These are phyloP conservation scores for Anguilla rostrata DNA, from an alignment of 2,113 vertebrate genomes.

Conservation along the genomic window DNA sequence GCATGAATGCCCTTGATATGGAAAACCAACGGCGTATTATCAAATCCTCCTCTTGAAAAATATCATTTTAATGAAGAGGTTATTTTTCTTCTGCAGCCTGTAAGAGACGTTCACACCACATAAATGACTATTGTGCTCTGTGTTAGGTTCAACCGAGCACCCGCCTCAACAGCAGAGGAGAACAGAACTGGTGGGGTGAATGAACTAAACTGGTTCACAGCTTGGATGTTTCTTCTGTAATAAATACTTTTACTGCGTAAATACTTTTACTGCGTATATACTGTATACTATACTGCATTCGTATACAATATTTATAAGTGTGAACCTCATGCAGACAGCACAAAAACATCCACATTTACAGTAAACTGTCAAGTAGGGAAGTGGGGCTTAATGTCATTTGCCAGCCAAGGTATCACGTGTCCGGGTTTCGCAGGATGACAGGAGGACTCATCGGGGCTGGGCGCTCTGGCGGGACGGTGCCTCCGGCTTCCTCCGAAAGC, in stretches of 20 bases:
- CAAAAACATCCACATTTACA: too few relatives aligned
- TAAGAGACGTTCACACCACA: background rate
- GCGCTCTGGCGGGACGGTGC: slow-evolving; percentile 72
- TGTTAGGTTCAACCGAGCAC: background rate
- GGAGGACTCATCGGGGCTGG: background rate
- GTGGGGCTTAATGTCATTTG: background rate
- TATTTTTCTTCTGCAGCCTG: background rate
- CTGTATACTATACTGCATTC: too few relatives aligned
- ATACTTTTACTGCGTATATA: too few relatives aligned
- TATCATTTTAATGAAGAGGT: background rate
- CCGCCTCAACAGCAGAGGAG: background rate
- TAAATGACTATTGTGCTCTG: background rate
- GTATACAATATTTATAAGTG: background rate
- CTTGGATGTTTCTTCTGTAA: too few relatives aligned
- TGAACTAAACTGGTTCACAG: too few relatives aligned
- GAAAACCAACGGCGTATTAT: background rate
- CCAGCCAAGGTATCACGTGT: background rate
- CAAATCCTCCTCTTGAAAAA: background rate
- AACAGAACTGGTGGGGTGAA: too few relatives aligned
- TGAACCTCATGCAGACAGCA: background rate
- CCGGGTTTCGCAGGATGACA: background rate
- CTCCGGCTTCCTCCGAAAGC: slow-evolving; percentile 81
- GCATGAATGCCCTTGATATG: background rate
- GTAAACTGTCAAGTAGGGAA: too few relatives aligned
- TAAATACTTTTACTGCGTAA: too few relatives aligned